phyloP scores from a whole-genome alignment of 2,888 invertebrate genomes.

The Pseudanteris insignis region DNA sequence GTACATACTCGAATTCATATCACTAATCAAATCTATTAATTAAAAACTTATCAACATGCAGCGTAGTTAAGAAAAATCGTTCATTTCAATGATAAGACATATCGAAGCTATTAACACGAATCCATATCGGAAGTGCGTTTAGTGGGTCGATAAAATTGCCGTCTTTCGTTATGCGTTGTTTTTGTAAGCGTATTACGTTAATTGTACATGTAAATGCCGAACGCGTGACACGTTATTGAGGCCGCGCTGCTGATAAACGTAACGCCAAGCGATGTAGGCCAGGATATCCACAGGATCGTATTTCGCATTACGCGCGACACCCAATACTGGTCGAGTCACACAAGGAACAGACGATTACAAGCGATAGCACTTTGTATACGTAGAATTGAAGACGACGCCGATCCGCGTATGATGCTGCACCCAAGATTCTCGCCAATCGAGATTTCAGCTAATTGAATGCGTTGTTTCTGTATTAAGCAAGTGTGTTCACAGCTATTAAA shows the following conservation, averaged over 20 bases:
- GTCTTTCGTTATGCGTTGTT: conserved; percentile 30
- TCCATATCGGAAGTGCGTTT: too few relatives aligned
- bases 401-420: conserved; percentile 33
- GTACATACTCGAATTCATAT: too few relatives aligned
- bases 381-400: conserved; percentile 37
- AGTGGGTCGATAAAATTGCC: too few relatives aligned
- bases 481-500: conserved; percentile 10
- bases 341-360: conserved; percentile 64
- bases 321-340: conserved; percentile 61
- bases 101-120: too few relatives aligned
- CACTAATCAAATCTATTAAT: too few relatives aligned
- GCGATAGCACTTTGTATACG: conserved; percentile 60
- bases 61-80: too few relatives aligned
- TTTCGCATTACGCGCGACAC: conserved; percentile 65
- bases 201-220: conserved; percentile 19
- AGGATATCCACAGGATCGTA: conserved; percentile 64
- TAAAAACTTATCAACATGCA: too few relatives aligned
- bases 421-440: conserved; percentile 20
- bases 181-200: conserved; percentile 38
- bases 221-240: conserved; percentile 10
- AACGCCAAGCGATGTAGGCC: conserved; percentile 64
- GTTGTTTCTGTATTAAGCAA: conserved; percentile 20
- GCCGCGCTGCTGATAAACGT: conserved; percentile 15
- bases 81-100: too few relatives aligned
- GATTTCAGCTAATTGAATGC: conserved; percentile 40